Evolutionary conservation across 1,140 invertebrate species (phyloP), one percentile per base, ranked within the genome.

Genomic region (Dermatophagoides farinae): DNA sequence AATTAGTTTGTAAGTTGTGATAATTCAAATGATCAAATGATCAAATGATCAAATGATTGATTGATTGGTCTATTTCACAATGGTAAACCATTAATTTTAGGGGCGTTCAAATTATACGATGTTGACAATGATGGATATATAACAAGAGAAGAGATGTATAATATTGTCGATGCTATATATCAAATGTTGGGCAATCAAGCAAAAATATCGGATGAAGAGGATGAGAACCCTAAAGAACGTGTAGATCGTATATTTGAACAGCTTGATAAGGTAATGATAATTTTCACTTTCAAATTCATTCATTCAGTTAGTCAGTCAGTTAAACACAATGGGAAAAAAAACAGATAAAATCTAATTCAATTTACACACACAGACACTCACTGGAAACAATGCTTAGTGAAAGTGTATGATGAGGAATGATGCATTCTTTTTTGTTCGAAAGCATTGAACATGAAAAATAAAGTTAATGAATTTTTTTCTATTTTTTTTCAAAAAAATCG

Each of bases 131-230:
- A 53, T 37, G 50, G 50, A 1, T 97, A 86, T 71, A 97, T 97
- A 68, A 97, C 92, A 10, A 78, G 89, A 61, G 86, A 91, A 62
- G 92, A 97, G 75, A 97, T 97, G 92, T 90, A 95, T 70, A 91
- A 92, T 72, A 97, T 97, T 69, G 92, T 97, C 12, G 90, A 96
- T 71, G 90, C 91, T 60, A 98, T 97, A 69, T 97, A 97, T 76
- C 87, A 95, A 74, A 97, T 98, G 93, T 89, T 97, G 78, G 88
- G 90, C 79, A 79, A 86, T 37, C 47, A 57, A 39, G 75, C 78
- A 68, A 68, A 71, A 51, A 66, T 62, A 53, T 43, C 59, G 37
- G 64, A 70, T 18, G 37, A 41, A n/a, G 49, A 51, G 23, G 31
- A 31, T 31, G 37, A 50, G 10, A 50, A 63, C 39, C 62, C 57